Conservation (phyloP, 1,140 invertebrate genomes). For the Drosophila mojavensis region DNA sequence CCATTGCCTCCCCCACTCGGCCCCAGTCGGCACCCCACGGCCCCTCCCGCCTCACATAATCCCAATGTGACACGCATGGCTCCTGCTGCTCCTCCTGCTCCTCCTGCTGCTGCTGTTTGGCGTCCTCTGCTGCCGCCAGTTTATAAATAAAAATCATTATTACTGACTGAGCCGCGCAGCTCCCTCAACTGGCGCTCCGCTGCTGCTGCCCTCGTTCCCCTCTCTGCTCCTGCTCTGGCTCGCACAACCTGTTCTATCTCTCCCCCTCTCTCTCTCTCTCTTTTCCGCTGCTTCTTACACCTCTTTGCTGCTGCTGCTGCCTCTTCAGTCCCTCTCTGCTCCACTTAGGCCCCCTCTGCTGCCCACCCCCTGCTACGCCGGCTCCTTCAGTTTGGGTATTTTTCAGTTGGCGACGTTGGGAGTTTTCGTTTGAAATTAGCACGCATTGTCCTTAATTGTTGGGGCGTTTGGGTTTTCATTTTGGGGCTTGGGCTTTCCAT, state of each 20-base stretch:
- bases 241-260: too few species aligned
- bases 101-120: background rate
- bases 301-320: background rate
- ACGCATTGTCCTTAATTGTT: slow-evolving; percentile 79
- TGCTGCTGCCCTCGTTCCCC: background rate
- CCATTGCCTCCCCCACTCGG: background rate
- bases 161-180: slow-evolving; percentile 25
- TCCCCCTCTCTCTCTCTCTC: background rate
- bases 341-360: background rate
- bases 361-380: background rate
- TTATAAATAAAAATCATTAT: slow-evolving; percentile 79
- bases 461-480: slow-evolving; percentile 57
- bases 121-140: slow-evolving; percentile 46
- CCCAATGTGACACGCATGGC: slow-evolving; percentile 59
- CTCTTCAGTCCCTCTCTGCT: background rate
- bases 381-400: slow-evolving; percentile 2
- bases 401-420: slow-evolving; percentile 38
- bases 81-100: slow-evolving; percentile 12
- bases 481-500: slow-evolving; percentile 26
- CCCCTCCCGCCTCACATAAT: slow-evolving; percentile 26
- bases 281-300: background rate
- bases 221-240: too few species aligned
- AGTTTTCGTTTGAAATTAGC: slow-evolving; percentile 77
- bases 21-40: too few species aligned
- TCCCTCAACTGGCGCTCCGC: background rate